A percentile compares a stretch with the other conserved stretches of the same genome.
phyloP scores from a whole-genome alignment of 1,140 invertebrate species.

The Atta cephalotes region DNA sequence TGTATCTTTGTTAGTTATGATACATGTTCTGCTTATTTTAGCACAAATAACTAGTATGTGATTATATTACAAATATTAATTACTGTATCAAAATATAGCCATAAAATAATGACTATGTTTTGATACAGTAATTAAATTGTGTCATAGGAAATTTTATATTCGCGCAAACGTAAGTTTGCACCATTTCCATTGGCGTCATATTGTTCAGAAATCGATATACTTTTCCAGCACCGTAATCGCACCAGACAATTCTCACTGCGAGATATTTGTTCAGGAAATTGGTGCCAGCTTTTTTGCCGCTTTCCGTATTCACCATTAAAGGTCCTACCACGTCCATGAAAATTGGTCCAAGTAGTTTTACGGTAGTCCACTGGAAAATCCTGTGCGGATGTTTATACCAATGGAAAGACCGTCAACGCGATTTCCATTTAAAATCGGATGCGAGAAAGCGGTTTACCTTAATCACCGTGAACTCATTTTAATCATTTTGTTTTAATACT shows the following conservation, averaged over 20 bases:
- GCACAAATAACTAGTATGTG: background rate
- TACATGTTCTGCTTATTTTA: background rate
- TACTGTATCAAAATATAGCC: too few relatives aligned
- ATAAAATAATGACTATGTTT: background rate
- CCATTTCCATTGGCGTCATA: background rate
- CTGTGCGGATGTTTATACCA: constrained; percentile 48
- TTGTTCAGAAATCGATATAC: constrained; percentile 45
- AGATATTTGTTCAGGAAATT: constrained; percentile 62
- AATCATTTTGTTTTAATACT: constrained; percentile 51
- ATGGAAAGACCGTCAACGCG: constrained; percentile 31
- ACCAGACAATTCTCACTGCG: constrained; percentile 42
- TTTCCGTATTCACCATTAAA: constrained; percentile 50
- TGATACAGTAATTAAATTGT: constrained; percentile 22
- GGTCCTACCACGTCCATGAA: constrained; percentile 50
- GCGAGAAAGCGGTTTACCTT: constrained; percentile 54
- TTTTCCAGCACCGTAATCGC: constrained; percentile 34
- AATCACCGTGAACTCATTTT: constrained; percentile 33
- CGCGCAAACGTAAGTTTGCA: background rate
- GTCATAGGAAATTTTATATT: constrained; percentile 17
- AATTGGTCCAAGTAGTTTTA: constrained; percentile 60
- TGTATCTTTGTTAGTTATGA: background rate
- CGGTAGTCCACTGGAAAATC: constrained; percentile 36
- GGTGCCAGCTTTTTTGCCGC: constrained; percentile 45
- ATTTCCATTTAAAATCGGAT: constrained; percentile 35
- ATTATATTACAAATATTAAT: background rate